Evolutionary conservation across 2,113 vertebrate species (phyloP), one percentile per base, ranked within the genome.

Genomic region (Accipiter virgatus): DNA sequence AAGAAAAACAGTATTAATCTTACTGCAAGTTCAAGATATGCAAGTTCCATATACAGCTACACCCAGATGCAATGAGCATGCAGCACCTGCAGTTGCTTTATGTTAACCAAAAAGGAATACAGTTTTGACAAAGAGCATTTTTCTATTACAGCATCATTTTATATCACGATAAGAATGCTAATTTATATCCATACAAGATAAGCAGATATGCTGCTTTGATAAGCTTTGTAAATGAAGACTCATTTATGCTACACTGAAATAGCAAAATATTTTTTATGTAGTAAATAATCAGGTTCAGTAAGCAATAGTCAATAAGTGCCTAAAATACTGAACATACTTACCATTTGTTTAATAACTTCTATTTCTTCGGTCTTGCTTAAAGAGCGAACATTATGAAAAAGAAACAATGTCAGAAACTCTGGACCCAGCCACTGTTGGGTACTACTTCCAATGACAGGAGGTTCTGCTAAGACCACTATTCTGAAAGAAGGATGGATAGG

Each of bases 361-460:
- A 96, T 97, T 98, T 99, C 99, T 98, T 99, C 99, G 17, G 96
- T 98, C 94, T 97, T 98, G 93, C 97, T 97, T 94, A 99, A 98
- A 1, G 99, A 98, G 36, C 63, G 98, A 93, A 99, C 97, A 5
- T 97, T 97, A 97, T 99, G 99, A 97, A 99, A 99, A 80, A 99
- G 98, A 98, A 99, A 99, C 97, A 99, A 98, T 1, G 99, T 99
- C 95, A 99, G 98, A 83, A 99, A 98, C 97, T 99, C 99, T 7
- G 99, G 98, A 26, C 98, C 98, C 94, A 99, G 93, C 99, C 99
- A 99, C 78, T 99, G 99, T 81, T 99, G 99, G 47, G 98, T 97
- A 81, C 97, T 97, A 86, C 98, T 98, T 94, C 99, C 99, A 73
- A 98, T 87, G 13, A 98, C 96, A 2, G 99, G 99, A 40, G 99